Percentiles rank a stretch among this genome's conserved stretches.
Evolutionary conservation across 2,113 vertebrate species (phyloP).

Genomic region (Agapornis roseicollis): DNA sequence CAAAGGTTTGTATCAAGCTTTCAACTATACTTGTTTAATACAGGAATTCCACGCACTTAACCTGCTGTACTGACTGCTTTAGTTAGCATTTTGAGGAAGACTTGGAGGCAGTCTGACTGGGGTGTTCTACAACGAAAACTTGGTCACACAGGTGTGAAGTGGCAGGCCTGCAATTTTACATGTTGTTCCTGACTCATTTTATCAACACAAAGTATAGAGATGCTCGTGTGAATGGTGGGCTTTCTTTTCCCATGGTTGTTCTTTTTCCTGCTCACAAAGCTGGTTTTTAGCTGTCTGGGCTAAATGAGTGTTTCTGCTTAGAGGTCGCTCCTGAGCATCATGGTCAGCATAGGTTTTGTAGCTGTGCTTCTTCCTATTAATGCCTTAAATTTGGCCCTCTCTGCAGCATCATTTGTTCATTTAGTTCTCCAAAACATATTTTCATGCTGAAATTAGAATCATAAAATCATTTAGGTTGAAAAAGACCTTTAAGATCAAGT

Average conservation of each 20-base stretch:
- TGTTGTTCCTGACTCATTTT: not conserved
- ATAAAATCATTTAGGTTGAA: not conserved
- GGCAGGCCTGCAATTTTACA: not conserved
- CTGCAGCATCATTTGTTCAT: not conserved
- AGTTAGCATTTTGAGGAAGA: not conserved
- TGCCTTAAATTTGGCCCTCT: not conserved
- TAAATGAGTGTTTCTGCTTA: not conserved
- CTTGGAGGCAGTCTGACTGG: not conserved
- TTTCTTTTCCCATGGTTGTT: accelerated
- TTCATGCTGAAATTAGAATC: not conserved
- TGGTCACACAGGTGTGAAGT: not conserved
- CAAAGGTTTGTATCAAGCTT: constrained; percentile 84
- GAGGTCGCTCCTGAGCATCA: not conserved
- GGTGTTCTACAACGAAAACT: not conserved
- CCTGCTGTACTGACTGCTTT: not conserved
- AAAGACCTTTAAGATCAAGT: not conserved
- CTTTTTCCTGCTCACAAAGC: not conserved
- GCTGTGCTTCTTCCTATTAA: not conserved
- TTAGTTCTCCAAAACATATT: not conserved
- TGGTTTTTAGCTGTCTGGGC: not conserved
- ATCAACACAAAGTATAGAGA: not conserved
- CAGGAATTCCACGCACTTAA: not conserved
- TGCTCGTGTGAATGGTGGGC: not conserved
- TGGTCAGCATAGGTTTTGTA: not conserved
- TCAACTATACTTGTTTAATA: not conserved